A percentile compares a stretch with the other conserved stretches of the same genome.
phyloP scores from a whole-genome alignment of 2,797 vertebrate genomes.

The Tiaroga cobitis region DNA sequence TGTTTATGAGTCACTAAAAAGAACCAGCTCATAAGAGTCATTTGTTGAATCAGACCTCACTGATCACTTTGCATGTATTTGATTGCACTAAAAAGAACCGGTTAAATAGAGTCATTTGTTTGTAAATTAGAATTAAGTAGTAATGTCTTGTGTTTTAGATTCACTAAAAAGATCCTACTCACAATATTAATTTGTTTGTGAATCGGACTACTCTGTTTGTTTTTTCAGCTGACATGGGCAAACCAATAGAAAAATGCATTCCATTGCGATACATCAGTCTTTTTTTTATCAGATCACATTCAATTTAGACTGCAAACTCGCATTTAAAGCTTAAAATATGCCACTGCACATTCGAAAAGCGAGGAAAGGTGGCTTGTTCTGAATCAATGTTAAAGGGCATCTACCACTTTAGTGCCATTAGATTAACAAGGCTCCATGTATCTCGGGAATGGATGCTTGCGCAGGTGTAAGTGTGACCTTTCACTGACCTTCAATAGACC shows the following conservation, averaged over 20 bases:
- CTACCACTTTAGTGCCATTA: constrained; percentile 27
- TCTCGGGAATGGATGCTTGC: constrained; percentile 31
- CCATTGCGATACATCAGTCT: not conserved
- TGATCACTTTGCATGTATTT: too few species aligned
- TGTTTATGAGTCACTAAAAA: not conserved
- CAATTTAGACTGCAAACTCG: not conserved
- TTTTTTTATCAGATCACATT: not conserved
- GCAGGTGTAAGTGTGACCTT: constrained; percentile 45
- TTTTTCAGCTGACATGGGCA: not conserved
- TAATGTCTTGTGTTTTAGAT: too few species aligned
- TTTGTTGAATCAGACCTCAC: not conserved
- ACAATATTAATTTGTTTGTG: too few species aligned
- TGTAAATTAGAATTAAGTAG: not conserved
- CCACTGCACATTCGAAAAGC: not conserved
- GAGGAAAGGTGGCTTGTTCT: constrained; percentile 13
- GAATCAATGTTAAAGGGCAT: constrained; percentile 40
- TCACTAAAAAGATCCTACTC: not conserved
- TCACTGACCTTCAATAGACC: constrained; percentile 55
- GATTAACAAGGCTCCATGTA: constrained; percentile 40
- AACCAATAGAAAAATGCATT: not conserved
- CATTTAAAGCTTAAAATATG: constrained; percentile 6
- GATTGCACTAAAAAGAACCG: not conserved
- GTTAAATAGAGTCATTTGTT: too few species aligned
- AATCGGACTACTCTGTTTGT: not conserved
- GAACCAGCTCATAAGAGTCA: not conserved